Evolutionary conservation across 2,113 vertebrate genomes (phyloP).

Genomic region (Pollimyrus isidori): DNA sequence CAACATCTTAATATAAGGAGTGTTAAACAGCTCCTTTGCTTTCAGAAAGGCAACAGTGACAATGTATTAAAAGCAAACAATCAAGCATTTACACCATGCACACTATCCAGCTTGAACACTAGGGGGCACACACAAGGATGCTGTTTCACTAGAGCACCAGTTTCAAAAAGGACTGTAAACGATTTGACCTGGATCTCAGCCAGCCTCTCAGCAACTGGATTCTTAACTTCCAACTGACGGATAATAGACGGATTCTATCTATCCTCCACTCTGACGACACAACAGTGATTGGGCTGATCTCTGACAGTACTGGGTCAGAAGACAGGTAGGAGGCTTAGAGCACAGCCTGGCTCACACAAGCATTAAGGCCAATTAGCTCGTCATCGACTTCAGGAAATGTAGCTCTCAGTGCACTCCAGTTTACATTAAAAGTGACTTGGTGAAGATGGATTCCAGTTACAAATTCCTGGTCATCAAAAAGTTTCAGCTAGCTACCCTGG

Average conservation of each 20-base stretch:
- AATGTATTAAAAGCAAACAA: neutral
- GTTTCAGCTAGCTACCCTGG: neutral
- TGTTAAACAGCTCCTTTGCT: neutral
- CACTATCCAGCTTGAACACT: neutral
- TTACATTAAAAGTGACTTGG: neutral
- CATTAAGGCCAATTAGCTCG: neutral
- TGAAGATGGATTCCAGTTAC: neutral
- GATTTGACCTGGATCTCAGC: neutral
- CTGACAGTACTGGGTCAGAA: neutral
- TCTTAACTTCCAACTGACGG: neutral
- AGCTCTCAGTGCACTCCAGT: neutral
- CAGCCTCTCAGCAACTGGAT: neutral
- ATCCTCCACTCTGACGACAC: neutral
- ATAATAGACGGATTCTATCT: neutral
- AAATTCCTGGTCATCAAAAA: neutral
- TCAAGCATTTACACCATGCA: neutral
- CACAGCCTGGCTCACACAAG: neutral
- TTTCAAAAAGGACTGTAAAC: neutral
- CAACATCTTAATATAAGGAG: neutral
- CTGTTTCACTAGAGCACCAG: neutral
- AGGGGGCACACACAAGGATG: neutral
- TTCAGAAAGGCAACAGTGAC: neutral
- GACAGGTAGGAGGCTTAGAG: neutral
- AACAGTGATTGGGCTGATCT: neutral
- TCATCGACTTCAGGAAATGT: neutral